These are phyloP conservation scores for Chouioia cunea DNA, from an alignment of 2,888 invertebrate species.

Conservation along the genomic window DNA sequence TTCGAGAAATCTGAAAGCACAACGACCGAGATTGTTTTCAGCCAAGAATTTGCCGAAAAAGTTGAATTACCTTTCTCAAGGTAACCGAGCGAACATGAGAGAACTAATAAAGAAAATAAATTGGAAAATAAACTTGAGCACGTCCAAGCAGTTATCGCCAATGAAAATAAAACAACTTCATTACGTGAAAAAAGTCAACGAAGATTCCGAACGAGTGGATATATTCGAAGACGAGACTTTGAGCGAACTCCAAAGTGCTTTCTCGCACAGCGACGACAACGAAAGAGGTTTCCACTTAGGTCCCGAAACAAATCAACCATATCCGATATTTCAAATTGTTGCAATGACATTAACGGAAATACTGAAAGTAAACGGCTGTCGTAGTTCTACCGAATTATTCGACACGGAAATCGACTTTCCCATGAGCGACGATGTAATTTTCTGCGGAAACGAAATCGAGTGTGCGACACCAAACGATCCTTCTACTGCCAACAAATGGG, in stretches of 20 bases:
- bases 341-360: constrained; percentile 34
- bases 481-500: background rate
- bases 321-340: constrained; percentile 31
- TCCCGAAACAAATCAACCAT: constrained; percentile 22
- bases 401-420: constrained; percentile 7
- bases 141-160: background rate
- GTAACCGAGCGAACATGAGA: constrained; percentile 12
- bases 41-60: no score
- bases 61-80: background rate
- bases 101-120: constrained; percentile 28
- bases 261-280: constrained; percentile 37
- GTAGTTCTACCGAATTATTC: background rate
- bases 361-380: constrained; percentile 29
- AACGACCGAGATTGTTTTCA: no score
- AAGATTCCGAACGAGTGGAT: background rate
- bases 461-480: no score
- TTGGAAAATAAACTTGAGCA: constrained; percentile 13
- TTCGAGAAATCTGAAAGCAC: no score
- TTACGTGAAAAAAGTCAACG: background rate
- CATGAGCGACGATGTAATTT: background rate
- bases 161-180: background rate
- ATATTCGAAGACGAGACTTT: constrained; percentile 40
- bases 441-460: background rate
- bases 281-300: constrained; percentile 24
- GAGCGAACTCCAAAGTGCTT: constrained; percentile 23